Percentiles rank a stretch among this genome's conserved stretches.
phyloP scores from a whole-genome alignment of 1,140 invertebrate genomes.

The Sycobia sp. region DNA sequence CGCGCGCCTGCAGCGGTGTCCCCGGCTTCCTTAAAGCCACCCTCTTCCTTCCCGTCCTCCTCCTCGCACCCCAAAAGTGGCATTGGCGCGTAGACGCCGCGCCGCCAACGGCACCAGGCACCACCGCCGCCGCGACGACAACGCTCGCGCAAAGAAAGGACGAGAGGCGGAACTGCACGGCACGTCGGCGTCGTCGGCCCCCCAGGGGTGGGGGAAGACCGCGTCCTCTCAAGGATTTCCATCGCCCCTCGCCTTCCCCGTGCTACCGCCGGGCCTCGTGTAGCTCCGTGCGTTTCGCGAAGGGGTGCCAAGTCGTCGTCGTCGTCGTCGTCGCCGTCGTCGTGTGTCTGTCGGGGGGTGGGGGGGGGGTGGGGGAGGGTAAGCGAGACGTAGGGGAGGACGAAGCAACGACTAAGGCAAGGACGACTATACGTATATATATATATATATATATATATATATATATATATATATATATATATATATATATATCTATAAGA shows the following conservation, averaged over 20 bases:
- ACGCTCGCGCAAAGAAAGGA: too few relatives aligned
- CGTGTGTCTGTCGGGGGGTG: too few relatives aligned
- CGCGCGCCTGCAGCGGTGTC: constrained; percentile 11
- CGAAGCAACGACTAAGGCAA: constrained; percentile 40
- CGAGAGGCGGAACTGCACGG: constrained; percentile 30
- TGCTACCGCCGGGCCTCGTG: constrained; percentile 20
- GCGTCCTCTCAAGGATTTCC: constrained; percentile 41
- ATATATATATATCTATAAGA: too few relatives aligned
- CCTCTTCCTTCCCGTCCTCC: constrained; percentile 44
- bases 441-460: too few relatives aligned
- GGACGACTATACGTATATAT: constrained; percentile 37
- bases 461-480: too few relatives aligned
- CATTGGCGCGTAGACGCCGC: constrained; percentile 29
- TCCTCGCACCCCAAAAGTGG: constrained; percentile 43
- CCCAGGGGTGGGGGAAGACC: too few relatives aligned
- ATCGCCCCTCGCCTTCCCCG: neutral
- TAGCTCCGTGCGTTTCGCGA: constrained; percentile 19
- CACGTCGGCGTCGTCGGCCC: too few relatives aligned
- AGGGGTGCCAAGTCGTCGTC: constrained; percentile 42
- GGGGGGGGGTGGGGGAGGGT: too few relatives aligned
- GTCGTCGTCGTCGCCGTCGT: constrained; percentile 35
- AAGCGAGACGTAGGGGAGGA: too few relatives aligned
- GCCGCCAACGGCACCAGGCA: constrained; percentile 12
- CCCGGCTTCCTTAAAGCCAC: too few relatives aligned
- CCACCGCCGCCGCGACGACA: neutral